phyloP scores from a whole-genome alignment of 1,140 invertebrate species.

The Bombus waltoni region DNA sequence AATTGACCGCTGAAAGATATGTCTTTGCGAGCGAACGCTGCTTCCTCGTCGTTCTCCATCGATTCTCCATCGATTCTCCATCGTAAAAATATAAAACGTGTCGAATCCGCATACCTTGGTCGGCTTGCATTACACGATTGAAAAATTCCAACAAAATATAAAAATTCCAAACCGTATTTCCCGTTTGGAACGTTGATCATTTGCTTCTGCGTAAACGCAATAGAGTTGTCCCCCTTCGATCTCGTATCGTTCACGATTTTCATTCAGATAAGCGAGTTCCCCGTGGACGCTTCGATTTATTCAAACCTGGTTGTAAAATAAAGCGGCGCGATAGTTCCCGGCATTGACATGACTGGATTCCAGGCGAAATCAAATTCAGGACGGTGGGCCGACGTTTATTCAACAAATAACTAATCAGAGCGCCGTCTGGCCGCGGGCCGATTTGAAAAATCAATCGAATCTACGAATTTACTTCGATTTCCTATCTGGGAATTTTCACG shows the following conservation, averaged over 20 bases:
- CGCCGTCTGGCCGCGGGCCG: neutral
- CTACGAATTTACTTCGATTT: neutral
- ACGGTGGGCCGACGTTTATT: neutral
- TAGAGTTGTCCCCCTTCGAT: neutral
- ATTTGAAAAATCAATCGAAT: constrained; percentile 5
- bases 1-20: neutral
- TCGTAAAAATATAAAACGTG: neutral
- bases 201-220: neutral
- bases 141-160: neutral
- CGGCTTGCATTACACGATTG: no score
- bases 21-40: neutral
- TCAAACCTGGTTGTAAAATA: neutral
- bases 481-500: neutral
- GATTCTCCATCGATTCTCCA: no score
- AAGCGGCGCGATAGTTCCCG: neutral
- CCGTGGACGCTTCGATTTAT: neutral
- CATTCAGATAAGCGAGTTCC: neutral
- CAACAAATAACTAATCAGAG: constrained; percentile 42
- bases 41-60: neutral
- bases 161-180: neutral
- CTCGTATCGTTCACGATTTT: neutral
- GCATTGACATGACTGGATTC: neutral
- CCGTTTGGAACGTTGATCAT: neutral
- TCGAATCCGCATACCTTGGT: neutral
- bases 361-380: neutral